phyloP scores from a whole-genome alignment of 2,113 vertebrate species.

The Machaerirhynchus nigripectus region DNA sequence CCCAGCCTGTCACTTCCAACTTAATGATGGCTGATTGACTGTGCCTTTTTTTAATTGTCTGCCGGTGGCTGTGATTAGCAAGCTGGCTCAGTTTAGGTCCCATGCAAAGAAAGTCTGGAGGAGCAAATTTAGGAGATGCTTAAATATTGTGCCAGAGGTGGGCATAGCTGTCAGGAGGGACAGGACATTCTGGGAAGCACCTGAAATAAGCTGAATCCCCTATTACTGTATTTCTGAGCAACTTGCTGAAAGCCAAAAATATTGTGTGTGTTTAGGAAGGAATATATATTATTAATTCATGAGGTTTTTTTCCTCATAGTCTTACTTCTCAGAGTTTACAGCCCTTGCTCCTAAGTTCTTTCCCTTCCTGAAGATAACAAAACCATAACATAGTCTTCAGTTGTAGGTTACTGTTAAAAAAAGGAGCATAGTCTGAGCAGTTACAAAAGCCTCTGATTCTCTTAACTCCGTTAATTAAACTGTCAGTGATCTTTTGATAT shows the following conservation, averaged over 20 bases:
- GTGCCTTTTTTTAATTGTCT: slow-evolving; percentile 21
- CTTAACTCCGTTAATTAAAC: background rate
- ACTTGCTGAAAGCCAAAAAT: background rate
- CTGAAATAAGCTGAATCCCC: background rate
- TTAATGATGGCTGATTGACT: slow-evolving; percentile 4
- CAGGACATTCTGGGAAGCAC: background rate
- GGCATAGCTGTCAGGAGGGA: background rate
- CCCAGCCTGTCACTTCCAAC: background rate
- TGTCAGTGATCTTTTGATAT: background rate
- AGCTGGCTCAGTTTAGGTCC: background rate
- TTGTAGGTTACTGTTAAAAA: background rate
- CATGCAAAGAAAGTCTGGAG: background rate
- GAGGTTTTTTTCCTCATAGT: background rate
- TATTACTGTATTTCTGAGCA: background rate
- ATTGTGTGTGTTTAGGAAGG: background rate
- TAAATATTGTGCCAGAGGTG: background rate
- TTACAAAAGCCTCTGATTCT: background rate
- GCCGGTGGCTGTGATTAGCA: slow-evolving; percentile 11
- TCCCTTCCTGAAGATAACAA: background rate
- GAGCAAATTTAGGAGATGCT: background rate
- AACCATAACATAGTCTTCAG: background rate
- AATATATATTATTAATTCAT: background rate
- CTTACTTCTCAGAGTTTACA: background rate
- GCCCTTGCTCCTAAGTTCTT: background rate
- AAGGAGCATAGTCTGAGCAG: background rate